Evolutionary conservation across 2,113 vertebrate species (phyloP).

Genomic region (Pionites leucogaster): DNA sequence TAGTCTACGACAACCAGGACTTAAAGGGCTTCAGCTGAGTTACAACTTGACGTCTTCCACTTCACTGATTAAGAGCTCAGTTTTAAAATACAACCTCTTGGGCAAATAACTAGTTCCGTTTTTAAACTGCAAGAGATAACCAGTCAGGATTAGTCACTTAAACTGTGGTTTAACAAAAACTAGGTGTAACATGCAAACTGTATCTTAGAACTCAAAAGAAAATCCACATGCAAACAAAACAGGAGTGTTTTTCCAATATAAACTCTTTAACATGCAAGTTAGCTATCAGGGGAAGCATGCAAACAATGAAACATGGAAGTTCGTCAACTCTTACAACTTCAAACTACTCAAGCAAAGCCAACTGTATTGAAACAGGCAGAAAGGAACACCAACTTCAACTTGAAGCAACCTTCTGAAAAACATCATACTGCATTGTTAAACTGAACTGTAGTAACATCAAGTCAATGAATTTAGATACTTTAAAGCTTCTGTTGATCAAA

Average conservation of each 20-base stretch:
- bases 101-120: conserved; percentile 63
- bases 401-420: background rate
- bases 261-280: background rate
- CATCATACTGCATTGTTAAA: background rate
- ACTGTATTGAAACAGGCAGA: background rate
- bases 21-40: conserved; percentile 60
- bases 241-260: background rate
- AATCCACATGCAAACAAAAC: conserved; percentile 56
- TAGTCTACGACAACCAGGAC: conserved; percentile 50
- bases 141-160: conserved; percentile 19
- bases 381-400: background rate
- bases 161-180: conserved; percentile 17
- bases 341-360: background rate
- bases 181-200: conserved; percentile 55
- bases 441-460: background rate
- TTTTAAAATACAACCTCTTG: conserved; percentile 68
- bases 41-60: conserved; percentile 43
- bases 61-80: conserved; percentile 76
- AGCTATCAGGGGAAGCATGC: background rate
- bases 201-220: conserved; percentile 53
- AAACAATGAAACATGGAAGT: background rate
- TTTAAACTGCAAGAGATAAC: conserved; percentile 49
- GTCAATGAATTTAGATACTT: background rate
- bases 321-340: background rate
- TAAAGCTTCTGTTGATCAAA: conserved; percentile 35